Evolutionary conservation across 2,888 invertebrate species (phyloP), one percentile per base, ranked within the genome.

Genomic region (Cosmia pyralina): DNA sequence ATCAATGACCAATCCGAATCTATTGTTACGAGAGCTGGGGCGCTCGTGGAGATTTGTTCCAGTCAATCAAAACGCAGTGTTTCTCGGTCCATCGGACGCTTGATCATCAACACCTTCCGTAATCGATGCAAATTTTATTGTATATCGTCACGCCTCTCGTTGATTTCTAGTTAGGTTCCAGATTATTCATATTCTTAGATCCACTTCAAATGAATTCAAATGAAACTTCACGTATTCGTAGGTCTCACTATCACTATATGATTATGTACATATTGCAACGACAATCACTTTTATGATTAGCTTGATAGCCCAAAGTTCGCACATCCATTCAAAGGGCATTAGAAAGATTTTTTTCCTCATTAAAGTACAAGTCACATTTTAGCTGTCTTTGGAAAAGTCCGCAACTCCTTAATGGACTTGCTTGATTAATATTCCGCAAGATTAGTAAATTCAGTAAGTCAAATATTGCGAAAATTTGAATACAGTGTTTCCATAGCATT

Each of bases 111-210:
- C 85, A 85, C 85, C 84, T 90, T 89, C 88, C 88, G 87, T 90
- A 90, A 89, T 89, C 80, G 82, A 89, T 88, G 87, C 83, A 88
- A 89, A 90, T 90, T 88, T 89, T 87, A 90, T 87, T 81, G 84
- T 75, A 75, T 82, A 82, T 84, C 84, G 87, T 88, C 91, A 92
- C 90, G 90, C 89, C 81, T 82, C 87, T 85, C 85, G 77, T 83
- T 87, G 85, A 88, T 88, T 78, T 87, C 84, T 85, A 81, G 88
- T 89, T 88, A 89, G 81, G 83, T 85, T 75, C 77, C 70, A 70
- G 78, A 82, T 79, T 82, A 81, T 79, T 83, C 69, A 81, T 68
- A 78, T 83, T 79, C 67, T 76, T 71, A 69, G 65, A 75, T 70
- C 57, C 62, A 75, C 19, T 78, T 71, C 41, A 78, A n/a, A 69